These are phyloP conservation scores for Conopomorpha cramerella DNA, from an alignment of 1,140 invertebrate species.

Conservation along the genomic window DNA sequence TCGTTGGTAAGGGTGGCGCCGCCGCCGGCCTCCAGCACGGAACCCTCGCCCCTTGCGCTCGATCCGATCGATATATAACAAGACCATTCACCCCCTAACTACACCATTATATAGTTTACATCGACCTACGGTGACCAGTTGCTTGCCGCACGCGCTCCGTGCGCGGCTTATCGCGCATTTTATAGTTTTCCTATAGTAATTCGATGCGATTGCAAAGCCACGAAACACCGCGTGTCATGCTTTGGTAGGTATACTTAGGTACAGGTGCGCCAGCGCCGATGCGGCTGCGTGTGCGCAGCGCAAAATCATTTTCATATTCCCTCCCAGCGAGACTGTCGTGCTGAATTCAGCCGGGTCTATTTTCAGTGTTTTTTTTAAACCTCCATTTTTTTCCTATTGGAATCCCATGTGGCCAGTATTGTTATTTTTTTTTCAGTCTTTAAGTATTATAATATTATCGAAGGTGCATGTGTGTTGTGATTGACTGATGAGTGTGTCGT, in stretches of 20 bases:
- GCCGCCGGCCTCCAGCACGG: background rate
- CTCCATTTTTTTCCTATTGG: background rate
- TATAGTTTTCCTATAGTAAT: constrained; percentile 51
- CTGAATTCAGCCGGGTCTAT: background rate
- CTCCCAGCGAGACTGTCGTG: background rate
- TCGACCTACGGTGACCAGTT: background rate
- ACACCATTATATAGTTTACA: background rate
- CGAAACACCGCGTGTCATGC: constrained; percentile 33
- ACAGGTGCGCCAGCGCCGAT: constrained; percentile 13
- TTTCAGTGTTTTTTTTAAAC: background rate
- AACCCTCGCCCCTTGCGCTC: background rate
- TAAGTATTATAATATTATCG: too few species aligned
- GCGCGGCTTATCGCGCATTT: constrained; percentile 42
- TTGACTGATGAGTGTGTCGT: constrained; percentile 44
- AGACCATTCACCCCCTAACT: background rate
- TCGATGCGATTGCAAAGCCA: constrained; percentile 28
- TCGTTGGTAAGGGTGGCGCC: background rate
- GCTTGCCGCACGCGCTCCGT: constrained; percentile 16
- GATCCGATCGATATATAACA: background rate
- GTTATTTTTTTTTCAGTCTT: constrained; percentile 8
- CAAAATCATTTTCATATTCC: background rate
- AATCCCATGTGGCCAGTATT: constrained; percentile 1
- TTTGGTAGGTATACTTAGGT: constrained; percentile 26
- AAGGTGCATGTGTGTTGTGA: too few species aligned
- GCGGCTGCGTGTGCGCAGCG: background rate